Conservation (phyloP, 1,140 invertebrate genomes). For the Helicorthomorpha holstii region DNA sequence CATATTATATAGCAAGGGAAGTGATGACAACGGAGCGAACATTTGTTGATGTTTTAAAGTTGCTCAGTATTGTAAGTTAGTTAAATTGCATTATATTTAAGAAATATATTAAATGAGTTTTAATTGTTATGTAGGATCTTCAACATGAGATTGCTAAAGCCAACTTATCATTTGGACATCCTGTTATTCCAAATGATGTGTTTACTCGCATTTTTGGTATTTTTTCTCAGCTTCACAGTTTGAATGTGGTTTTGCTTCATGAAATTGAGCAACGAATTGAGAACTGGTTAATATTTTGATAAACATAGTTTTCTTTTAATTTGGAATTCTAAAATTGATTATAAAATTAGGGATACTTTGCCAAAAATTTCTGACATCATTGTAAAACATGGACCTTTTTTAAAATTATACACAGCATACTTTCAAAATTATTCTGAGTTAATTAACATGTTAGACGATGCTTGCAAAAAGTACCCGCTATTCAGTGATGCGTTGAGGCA, state of each 20-base stretch:
- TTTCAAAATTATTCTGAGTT: conserved; percentile 50
- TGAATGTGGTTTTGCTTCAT: conserved; percentile 46
- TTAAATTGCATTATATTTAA: conserved; percentile 9
- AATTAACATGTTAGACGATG: conserved; percentile 39
- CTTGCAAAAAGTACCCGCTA: conserved; percentile 37
- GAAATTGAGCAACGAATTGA: conserved; percentile 43
- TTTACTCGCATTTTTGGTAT: conserved; percentile 38
- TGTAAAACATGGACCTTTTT: conserved; percentile 53
- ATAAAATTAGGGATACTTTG: conserved; percentile 21
- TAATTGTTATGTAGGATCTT: not conserved
- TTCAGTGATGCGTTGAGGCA: conserved; percentile 42
- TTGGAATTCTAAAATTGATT: not conserved
- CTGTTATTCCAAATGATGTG: conserved; percentile 29
- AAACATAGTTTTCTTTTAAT: not conserved
- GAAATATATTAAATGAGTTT: not conserved
- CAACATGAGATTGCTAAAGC: not conserved
- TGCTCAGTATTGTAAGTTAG: conserved; percentile 40
- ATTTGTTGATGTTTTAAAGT: conserved; percentile 46
- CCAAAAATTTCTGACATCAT: conserved; percentile 53
- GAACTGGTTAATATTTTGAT: conserved; percentile 30
- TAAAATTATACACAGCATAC: conserved; percentile 54
- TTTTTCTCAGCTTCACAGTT: conserved; percentile 36
- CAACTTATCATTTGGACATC: not conserved
- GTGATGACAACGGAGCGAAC: conserved; percentile 47
- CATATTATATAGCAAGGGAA: conserved; percentile 41